These are phyloP conservation scores for Oryzias woworae DNA, from an alignment of 2,113 vertebrate species.

Conservation along the genomic window DNA sequence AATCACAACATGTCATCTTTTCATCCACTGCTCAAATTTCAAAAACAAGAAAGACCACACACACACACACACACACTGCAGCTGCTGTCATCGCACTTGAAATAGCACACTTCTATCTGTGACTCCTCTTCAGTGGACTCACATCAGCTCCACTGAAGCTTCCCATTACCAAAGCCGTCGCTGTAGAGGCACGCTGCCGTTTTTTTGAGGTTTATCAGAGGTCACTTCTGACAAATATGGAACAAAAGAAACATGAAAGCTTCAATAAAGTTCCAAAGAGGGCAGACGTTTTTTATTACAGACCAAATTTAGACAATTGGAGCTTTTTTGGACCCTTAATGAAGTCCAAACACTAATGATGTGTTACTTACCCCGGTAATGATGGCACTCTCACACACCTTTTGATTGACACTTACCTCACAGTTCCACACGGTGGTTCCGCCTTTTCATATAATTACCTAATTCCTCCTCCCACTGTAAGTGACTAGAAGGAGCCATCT, in stretches of 20 bases:
- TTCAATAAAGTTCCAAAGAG: background rate
- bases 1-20: constrained; percentile 61
- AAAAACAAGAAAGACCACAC: constrained; percentile 35
- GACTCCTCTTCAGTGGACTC: constrained; percentile 35
- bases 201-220: constrained; percentile 60
- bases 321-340: background rate
- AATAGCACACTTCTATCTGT: constrained; percentile 50
- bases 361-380: no score
- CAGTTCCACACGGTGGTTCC: background rate
- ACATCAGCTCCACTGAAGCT: constrained; percentile 43
- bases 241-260: constrained; percentile 45
- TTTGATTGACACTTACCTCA: background rate
- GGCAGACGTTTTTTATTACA: constrained; percentile 6
- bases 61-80: background rate
- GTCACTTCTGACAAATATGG: constrained; percentile 59
- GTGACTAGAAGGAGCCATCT: background rate
- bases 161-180: constrained; percentile 51
- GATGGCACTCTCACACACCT: background rate
- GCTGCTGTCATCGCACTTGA: constrained; percentile 41
- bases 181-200: constrained; percentile 35
- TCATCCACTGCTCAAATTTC: constrained; percentile 55
- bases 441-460: background rate
- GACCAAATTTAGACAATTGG: constrained; percentile 9
- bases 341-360: background rate
- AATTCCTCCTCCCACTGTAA: background rate